Base-by-base conservation (phyloP, 2,113 vertebrate genomes). In the Phasianus colchicus region DNA sequence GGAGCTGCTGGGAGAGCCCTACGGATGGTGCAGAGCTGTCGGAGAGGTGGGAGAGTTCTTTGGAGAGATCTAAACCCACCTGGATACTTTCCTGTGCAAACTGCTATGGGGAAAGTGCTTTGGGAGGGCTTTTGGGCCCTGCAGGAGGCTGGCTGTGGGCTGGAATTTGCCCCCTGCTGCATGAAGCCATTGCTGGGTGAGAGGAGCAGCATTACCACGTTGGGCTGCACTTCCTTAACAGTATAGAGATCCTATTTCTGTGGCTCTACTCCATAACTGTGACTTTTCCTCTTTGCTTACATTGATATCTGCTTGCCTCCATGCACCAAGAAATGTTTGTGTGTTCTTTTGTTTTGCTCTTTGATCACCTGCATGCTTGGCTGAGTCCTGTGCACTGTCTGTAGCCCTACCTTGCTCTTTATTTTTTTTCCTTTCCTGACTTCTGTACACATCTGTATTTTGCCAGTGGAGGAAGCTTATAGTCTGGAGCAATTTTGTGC, bases 161-260 rank as follows among this genome's bases (percentile, higher is more conserved):
- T 25, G 60, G 34, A 25, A 2, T 12, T 29, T n/a, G 25, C 29
- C 25, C 27, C 50, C 54, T 21, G 1, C 2, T 66, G 40, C 32
- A 15, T 0, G 1, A 42, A 60, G 13, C 42, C 63, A 5, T 34
- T 13, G 60, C 0, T 10, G 78, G 55, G 34, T 34, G 34, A 3
- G 29, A 65, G 55, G 20, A 74, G 65, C 74, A 18, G 3, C 2
- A 0, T 72, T 48, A 5, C 0, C 6, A 40, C 0, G 0, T 18
- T 16, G 69, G 50, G 10, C 63, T 58, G 29, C 42, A 57, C 70
- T 73, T 84, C 75, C 66, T 42, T 45, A 45, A 55, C 84, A 77
- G 60, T 6, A 6, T 16, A 16, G 65, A 85, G 77, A 73, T 85
- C 57, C 89, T 24, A 13, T 78, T 90, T 55, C 48, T 64, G 74